phyloP scores from a whole-genome alignment of 2,113 vertebrate species.

The Tonatia bakeri region DNA sequence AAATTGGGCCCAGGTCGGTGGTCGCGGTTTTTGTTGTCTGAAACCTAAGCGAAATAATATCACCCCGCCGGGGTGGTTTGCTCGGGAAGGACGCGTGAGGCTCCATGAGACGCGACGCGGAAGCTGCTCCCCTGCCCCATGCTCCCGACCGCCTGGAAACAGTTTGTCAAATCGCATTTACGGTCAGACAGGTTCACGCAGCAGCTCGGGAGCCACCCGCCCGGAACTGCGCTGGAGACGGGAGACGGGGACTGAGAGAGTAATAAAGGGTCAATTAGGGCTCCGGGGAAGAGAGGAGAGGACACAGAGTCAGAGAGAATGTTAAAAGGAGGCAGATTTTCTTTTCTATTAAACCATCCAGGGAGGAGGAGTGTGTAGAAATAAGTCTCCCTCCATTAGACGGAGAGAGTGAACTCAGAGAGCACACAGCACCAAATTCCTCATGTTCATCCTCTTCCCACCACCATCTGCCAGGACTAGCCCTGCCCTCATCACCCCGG shows the following conservation, averaged over 20 bases:
- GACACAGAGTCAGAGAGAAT: background rate
- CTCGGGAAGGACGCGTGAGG: background rate
- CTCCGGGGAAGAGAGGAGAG: constrained; percentile 51
- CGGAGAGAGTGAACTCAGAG: background rate
- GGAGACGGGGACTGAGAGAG: constrained; percentile 27
- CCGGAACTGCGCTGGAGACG: constrained; percentile 66
- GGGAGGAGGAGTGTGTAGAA: background rate
- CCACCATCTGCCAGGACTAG: too few species aligned
- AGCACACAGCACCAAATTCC: background rate
- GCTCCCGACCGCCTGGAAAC: constrained; percentile 53
- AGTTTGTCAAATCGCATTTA: constrained; percentile 73
- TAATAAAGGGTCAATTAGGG: constrained; percentile 64
- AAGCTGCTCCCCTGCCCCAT: background rate
- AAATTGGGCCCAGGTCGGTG: background rate
- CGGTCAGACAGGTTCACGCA: constrained; percentile 47
- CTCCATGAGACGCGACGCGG: constrained; percentile 47
- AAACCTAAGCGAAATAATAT: constrained; percentile 41
- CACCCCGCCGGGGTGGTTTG: background rate
- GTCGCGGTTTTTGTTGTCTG: constrained; percentile 53
- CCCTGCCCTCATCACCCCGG: too few species aligned
- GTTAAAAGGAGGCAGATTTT: background rate
- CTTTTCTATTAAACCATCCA: background rate
- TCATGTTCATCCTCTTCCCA: background rate
- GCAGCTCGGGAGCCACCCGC: constrained; percentile 38
- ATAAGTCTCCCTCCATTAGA: background rate